Percentiles rank a stretch among this genome's conserved stretches.
These are phyloP conservation scores for Danio kyathit DNA, from an alignment of 2,797 vertebrate genomes.

Conservation along the genomic window DNA sequence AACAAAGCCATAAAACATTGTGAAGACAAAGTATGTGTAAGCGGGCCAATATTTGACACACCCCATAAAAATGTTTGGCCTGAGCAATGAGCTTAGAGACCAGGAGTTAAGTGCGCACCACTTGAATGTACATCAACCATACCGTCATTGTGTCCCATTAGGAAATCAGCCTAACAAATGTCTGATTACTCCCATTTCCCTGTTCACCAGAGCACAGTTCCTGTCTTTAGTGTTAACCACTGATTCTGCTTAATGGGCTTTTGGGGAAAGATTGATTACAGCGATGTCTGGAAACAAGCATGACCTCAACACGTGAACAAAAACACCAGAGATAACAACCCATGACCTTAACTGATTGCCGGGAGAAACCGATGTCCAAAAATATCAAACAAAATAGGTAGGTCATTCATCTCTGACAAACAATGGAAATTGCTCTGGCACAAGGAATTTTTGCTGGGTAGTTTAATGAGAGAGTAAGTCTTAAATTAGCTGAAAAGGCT, in stretches of 20 bases:
- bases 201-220: slow-evolving; percentile 55
- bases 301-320: slow-evolving; percentile 36
- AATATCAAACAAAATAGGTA: slow-evolving; percentile 29
- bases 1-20: not conserved
- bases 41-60: slow-evolving; percentile 17
- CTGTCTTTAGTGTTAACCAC: slow-evolving; percentile 52
- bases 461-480: slow-evolving; percentile 27
- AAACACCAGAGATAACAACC: slow-evolving; percentile 43
- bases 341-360: slow-evolving; percentile 37
- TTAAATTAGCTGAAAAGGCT: not conserved
- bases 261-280: slow-evolving; percentile 61
- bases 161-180: slow-evolving; percentile 45
- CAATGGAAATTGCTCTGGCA: slow-evolving; percentile 1
- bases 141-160: slow-evolving; percentile 41
- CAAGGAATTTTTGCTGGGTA: not conserved
- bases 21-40: not conserved
- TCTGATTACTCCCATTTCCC: slow-evolving; percentile 61
- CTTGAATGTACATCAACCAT: slow-evolving; percentile 38
- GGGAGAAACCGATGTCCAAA: slow-evolving; percentile 21
- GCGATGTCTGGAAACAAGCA: slow-evolving; percentile 56
- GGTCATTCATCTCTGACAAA: slow-evolving; percentile 40
- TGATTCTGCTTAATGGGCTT: slow-evolving; percentile 46
- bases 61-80: not conserved
- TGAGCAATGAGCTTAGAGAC: slow-evolving; percentile 18
- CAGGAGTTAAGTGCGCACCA: slow-evolving; percentile 8